Evolutionary conservation across 2,797 vertebrate genomes (phyloP).

Genomic region (Carduelis carduelis): DNA sequence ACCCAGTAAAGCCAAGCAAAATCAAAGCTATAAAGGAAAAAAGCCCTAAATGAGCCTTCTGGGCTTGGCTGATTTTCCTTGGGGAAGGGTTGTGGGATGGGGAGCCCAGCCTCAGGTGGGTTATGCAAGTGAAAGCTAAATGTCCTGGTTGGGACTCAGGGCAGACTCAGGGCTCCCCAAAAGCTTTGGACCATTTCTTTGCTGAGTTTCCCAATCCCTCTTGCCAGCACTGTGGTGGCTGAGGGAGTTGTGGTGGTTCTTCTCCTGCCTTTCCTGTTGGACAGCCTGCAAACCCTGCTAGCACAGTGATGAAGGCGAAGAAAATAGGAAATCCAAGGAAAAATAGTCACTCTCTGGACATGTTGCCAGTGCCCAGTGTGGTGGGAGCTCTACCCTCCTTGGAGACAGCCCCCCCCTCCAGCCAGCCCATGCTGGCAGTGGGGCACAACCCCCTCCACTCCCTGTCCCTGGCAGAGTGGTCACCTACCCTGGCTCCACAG

Average conservation of each 20-base stretch:
- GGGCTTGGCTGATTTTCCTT: not conserved
- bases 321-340: not conserved
- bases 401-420: not conserved
- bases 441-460: not conserved
- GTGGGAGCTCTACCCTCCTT: not conserved
- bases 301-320: rapidly evolving
- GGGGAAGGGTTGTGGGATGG: not conserved
- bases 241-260: not conserved
- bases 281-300: not conserved
- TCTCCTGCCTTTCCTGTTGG: not conserved
- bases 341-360: not conserved
- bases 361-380: rapidly evolving
- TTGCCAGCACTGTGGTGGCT: rapidly evolving
- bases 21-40: not conserved
- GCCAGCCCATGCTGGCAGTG: not conserved
- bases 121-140: not conserved
- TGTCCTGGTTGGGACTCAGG: rapidly evolving
- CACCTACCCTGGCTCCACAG: not conserved
- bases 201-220: not conserved
- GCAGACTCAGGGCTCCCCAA: not conserved
- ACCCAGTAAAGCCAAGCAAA: not conserved
- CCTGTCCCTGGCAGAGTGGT: not conserved
- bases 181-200: not conserved
- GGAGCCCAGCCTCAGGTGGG: not conserved
- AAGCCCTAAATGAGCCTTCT: not conserved